These are phyloP conservation scores for Macrocentrus cingulum DNA, from an alignment of 1,140 invertebrate genomes.

Conservation along the genomic window DNA sequence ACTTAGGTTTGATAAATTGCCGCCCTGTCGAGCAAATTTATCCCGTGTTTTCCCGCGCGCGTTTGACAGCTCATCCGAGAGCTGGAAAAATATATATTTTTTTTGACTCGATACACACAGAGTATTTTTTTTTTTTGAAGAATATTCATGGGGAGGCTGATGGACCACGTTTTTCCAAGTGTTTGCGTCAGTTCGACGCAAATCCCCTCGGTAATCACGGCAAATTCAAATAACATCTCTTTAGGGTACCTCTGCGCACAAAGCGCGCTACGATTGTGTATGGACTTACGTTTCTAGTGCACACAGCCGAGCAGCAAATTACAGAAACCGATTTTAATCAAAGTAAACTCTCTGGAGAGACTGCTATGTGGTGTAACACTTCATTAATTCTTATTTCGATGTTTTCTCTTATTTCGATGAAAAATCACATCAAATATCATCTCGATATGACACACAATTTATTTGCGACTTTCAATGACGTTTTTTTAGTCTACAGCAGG, in stretches of 20 bases:
- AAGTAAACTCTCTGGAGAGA: conserved; percentile 11
- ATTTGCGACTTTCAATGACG: too few species aligned
- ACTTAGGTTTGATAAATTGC: too few species aligned
- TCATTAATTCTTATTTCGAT: background rate
- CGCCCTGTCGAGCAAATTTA: background rate
- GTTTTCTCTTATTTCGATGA: too few species aligned
- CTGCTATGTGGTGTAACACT: background rate
- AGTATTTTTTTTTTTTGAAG: conserved; percentile 4
- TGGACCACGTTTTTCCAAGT: conserved; percentile 4
- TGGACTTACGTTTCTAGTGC: background rate
- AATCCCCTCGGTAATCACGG: conserved; percentile 30
- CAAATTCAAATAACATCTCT: conserved; percentile 33
- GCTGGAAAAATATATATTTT: background rate
- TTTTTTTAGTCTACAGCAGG: too few species aligned
- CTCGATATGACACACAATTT: too few species aligned
- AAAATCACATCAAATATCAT: too few species aligned
- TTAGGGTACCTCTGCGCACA: conserved; percentile 31
- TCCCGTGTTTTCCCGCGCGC: too few species aligned
- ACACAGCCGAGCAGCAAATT: conserved; percentile 2
- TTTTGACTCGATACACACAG: background rate
- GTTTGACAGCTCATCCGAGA: background rate
- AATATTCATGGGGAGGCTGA: background rate
- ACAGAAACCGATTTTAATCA: conserved; percentile 22
- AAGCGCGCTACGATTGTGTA: conserved; percentile 12
- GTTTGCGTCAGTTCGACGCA: conserved; percentile 22